Base-by-base conservation (phyloP, 2,113 vertebrate genomes). In the Pelvicachromis taeniatus region DNA sequence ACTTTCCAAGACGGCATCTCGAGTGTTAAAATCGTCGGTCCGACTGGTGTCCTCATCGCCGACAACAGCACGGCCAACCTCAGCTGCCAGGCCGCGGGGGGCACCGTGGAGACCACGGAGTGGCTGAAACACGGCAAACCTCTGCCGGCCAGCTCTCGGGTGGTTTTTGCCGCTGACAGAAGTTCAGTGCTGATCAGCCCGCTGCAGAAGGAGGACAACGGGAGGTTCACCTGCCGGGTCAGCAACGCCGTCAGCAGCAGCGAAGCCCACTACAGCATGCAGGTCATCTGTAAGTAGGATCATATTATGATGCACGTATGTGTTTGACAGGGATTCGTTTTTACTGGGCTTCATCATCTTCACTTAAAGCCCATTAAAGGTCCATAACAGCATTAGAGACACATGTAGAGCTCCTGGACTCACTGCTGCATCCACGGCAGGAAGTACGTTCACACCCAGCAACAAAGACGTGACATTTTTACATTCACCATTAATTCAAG, bases 261-360 rank as follows among this genome's bases (percentile, higher is more conserved):
- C 0, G 1, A 55, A 6, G 91, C 38, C 53, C 13, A 9, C 33
- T 94, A 89, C 89, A 73, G 0, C 2, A 40, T 96, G 89, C 40
- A 16, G 40, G 91, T 96, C 58, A 87, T 87, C 91, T 95, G 96
- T 96, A 78, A 95, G 96, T 95, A 26, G n/a, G 11, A 35, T 35
- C 31, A 42, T 38, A 35, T 6, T 3, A 7, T 2, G 4, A 45
- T 21, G n/a, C 9, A 3, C 26, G 40, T 63, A 73, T 73, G 65
- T 26, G 6, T 21, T 42, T 31, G 10, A 3, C 16, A 13, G 1
- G 14, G 35, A 40, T 63, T 77, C 14, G 2, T 33, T 48, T 78
- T 82, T 70, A 83, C 26, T 4, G 26, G 17, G 0, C 2, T 56
- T 78, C 2, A 9, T 29, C 7, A 8, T 17, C 55, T 31, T 31